Conservation (phyloP, 2,888 invertebrate species). For the Cenopis cana region DNA sequence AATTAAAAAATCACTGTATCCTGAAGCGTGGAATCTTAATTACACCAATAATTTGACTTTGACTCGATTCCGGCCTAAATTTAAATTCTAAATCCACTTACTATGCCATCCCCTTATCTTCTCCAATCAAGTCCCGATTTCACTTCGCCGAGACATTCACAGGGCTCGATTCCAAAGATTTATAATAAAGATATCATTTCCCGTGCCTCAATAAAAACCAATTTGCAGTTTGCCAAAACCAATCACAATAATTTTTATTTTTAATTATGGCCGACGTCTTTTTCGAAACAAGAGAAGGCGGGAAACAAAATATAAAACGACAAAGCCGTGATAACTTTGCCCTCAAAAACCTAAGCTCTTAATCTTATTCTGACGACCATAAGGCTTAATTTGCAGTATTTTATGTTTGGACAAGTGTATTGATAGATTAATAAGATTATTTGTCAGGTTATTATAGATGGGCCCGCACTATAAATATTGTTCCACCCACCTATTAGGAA, state of each 20-base stretch:
- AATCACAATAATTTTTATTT: slow-evolving; percentile 82
- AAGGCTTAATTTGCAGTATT: slow-evolving; percentile 37
- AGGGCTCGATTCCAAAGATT: slow-evolving; percentile 10
- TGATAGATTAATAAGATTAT: slow-evolving; percentile 65
- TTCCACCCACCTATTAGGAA: slow-evolving; percentile 60
- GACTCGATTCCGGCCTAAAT: slow-evolving; percentile 21
- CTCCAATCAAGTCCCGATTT: slow-evolving; percentile 10
- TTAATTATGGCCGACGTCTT: slow-evolving; percentile 74
- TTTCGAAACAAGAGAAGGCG: slow-evolving; percentile 52
- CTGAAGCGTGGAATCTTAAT: slow-evolving; percentile 14
- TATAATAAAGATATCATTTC: slow-evolving; percentile 43
- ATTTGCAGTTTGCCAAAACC: slow-evolving; percentile 82
- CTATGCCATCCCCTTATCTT: slow-evolving; percentile 30
- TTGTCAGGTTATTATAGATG: slow-evolving; percentile 71
- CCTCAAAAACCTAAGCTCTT: too few species aligned
- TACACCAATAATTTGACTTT: slow-evolving; percentile 16
- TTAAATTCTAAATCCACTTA: slow-evolving; percentile 23
- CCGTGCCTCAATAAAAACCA: slow-evolving; percentile 61
- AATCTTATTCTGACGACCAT: neutral
- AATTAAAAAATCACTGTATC: neutral
- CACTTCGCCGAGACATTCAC: slow-evolving; percentile 11
- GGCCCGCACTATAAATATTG: slow-evolving; percentile 57
- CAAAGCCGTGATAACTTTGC: slow-evolving; percentile 28
- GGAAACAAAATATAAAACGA: slow-evolving; percentile 50
- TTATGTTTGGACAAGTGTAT: slow-evolving; percentile 36